Evolutionary conservation across 37 sponge, comb jelly and placozoan genomes (phyloP), one percentile per base, ranked within the genome.

Genomic region (Diacarnus erythraeanus): DNA sequence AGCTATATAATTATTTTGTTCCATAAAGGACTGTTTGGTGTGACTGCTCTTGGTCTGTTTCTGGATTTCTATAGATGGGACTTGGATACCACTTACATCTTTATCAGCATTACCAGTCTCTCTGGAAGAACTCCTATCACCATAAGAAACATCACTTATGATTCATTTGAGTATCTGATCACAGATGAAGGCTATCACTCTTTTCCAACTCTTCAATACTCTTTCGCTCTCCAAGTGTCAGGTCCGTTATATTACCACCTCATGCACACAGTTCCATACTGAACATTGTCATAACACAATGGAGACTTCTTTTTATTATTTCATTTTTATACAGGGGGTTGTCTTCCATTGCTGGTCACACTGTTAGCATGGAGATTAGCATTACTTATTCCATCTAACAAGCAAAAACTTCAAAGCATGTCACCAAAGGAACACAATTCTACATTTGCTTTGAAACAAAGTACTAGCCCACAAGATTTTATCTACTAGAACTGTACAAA

Each of bases 281-380:
- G n/a, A n/a, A n/a, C n/a, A n/a, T n/a, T n/a, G n/a, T n/a, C n/a
- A n/a, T n/a, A n/a, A n/a, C n/a, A n/a, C n/a, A n/a, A n/a, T n/a
- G n/a, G n/a, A n/a, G n/a, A n/a, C n/a, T n/a, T n/a, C n/a, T n/a
- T n/a, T n/a, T n/a, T n/a, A n/a, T n/a, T n/a, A n/a, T n/a, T n/a
- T n/a, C n/a, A 22, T 61, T 38, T 22, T 33, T 36, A 23, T 61
- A 9, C 31, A 81, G 82, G 82, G 8, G 18, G 64, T 59, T 21
- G 57, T 34, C 58, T 83, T 15, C 77, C 84, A 26, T 26, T 80
- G 59, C 37, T 80, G 3, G 41, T 68, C 0, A 33, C 69, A 26
- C 78, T 84, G 21, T 31, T 77, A 17, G 70, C 78, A 25, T 84
- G 85, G 85, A 25, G 85, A 38, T 73, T 84, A 8, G 25, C 61